Evolutionary conservation across 2,888 invertebrate species (phyloP).

Genomic region (Macaria notata): DNA sequence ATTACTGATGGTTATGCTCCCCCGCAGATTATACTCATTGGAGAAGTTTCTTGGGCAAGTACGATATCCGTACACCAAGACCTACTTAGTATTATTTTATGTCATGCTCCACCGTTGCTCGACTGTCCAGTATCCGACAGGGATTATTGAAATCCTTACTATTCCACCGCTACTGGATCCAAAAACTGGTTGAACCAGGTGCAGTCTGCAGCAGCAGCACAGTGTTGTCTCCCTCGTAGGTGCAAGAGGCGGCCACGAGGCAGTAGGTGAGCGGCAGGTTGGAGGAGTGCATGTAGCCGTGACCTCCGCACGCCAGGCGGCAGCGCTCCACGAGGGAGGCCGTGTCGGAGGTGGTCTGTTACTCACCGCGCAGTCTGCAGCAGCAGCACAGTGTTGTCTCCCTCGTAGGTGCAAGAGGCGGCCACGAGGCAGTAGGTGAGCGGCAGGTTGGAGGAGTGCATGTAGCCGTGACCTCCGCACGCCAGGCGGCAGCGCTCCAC

Average conservation of each 20-base stretch:
- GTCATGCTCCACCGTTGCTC: no score
- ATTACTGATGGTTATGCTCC: no score
- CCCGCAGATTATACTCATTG: no score
- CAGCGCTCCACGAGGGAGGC: constrained; percentile 89
- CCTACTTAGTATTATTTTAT: no score
- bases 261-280: constrained; percentile 93
- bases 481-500: constrained; percentile 92
- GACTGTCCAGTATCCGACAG: no score
- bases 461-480: constrained; percentile 98
- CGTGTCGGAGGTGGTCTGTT: constrained; percentile 83
- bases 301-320: constrained; percentile 95
- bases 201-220: constrained; percentile 96
- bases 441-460: constrained; percentile 93
- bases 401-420: constrained; percentile 97
- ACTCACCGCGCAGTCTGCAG: constrained; percentile 91
- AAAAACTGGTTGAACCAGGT: no score
- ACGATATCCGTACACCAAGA: no score
- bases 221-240: constrained; percentile 98
- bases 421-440: constrained; percentile 90
- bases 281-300: constrained; percentile 94
- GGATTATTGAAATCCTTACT: no score
- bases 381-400: constrained; percentile 96
- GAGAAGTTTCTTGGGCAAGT: no score
- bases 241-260: constrained; percentile 92
- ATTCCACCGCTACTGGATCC: no score